Conservation (phyloP, 2,888 invertebrate genomes). For the Erynnis tages region DNA sequence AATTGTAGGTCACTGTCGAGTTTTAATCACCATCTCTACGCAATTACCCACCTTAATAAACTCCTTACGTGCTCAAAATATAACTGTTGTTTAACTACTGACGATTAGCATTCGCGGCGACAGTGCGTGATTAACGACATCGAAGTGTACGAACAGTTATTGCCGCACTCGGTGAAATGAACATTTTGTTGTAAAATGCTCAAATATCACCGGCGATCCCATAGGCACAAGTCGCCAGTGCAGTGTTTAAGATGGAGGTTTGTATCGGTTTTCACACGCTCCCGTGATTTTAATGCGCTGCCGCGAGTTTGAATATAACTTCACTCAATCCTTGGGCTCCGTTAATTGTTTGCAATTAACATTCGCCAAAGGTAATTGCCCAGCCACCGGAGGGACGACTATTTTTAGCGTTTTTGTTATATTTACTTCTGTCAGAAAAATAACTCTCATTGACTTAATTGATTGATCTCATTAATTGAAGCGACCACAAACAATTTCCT, state of each 20-base stretch:
- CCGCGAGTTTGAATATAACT: not conserved
- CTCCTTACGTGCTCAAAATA: constrained; percentile 40
- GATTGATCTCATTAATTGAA: too few relatives aligned
- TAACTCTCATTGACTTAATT: too few relatives aligned
- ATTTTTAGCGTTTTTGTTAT: too few relatives aligned
- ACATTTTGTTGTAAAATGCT: constrained; percentile 78
- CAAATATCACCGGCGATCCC: constrained; percentile 79
- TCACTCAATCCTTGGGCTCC: not conserved
- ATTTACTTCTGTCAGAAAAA: too few relatives aligned
- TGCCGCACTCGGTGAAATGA: constrained; percentile 65
- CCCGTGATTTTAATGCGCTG: too few relatives aligned
- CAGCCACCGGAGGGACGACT: not conserved
- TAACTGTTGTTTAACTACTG: constrained; percentile 42
- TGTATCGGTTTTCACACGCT: constrained; percentile 31
- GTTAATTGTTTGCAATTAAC: constrained; percentile 5
- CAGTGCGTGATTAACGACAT: constrained; percentile 43
- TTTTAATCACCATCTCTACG: constrained; percentile 39
- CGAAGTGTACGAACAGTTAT: constrained; percentile 40
- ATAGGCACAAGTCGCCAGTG: constrained; percentile 76
- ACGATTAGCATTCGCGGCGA: constrained; percentile 41
- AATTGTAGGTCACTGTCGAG: constrained; percentile 44
- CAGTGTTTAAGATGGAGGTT: constrained; percentile 79
- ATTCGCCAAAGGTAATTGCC: constrained; percentile 4
- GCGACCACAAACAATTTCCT: too few relatives aligned
- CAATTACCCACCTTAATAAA: constrained; percentile 32